Percentiles rank a stretch among this genome's conserved stretches.
Conservation (phyloP, 2,797 vertebrate genomes). For the Halcyon leucocephala region DNA sequence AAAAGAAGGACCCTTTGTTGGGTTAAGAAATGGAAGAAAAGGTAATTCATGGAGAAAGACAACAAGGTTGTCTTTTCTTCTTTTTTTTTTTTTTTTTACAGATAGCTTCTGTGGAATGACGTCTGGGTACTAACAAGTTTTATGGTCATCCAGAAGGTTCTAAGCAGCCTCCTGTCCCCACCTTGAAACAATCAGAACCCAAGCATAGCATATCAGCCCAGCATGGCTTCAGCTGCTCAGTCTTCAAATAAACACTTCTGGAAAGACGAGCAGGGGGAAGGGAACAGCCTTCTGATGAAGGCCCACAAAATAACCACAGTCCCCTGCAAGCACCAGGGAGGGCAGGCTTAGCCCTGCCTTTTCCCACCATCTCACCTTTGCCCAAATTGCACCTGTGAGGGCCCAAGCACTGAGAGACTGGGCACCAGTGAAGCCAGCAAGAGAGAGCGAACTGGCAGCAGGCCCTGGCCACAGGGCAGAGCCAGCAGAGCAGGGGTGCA, state of each 20-base stretch:
- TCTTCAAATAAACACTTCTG: background rate
- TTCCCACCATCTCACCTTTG: background rate
- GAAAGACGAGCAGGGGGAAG: rapidly evolving
- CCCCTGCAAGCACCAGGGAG: background rate
- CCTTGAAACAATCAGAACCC: background rate
- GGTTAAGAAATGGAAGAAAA: background rate
- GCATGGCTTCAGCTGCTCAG: background rate
- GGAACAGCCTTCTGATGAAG: rapidly evolving
- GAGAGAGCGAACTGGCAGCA: rapidly evolving
- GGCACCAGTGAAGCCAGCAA: rapidly evolving
- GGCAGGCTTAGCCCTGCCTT: background rate
- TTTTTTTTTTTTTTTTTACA: background rate
- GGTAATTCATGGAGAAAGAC: background rate
- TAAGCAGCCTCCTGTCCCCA: background rate
- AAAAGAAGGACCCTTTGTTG: background rate
- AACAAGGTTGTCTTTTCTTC: rapidly evolving
- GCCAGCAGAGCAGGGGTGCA: rapidly evolving
- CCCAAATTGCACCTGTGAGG: background rate
- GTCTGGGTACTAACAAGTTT: background rate
- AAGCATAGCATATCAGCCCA: background rate
- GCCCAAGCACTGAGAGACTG: background rate
- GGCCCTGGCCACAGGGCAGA: background rate
- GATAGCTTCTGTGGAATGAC: background rate
- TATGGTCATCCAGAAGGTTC: background rate
- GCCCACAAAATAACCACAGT: no score